Conservation (phyloP, 1,140 invertebrate genomes). For the Bombus sibiricus region DNA sequence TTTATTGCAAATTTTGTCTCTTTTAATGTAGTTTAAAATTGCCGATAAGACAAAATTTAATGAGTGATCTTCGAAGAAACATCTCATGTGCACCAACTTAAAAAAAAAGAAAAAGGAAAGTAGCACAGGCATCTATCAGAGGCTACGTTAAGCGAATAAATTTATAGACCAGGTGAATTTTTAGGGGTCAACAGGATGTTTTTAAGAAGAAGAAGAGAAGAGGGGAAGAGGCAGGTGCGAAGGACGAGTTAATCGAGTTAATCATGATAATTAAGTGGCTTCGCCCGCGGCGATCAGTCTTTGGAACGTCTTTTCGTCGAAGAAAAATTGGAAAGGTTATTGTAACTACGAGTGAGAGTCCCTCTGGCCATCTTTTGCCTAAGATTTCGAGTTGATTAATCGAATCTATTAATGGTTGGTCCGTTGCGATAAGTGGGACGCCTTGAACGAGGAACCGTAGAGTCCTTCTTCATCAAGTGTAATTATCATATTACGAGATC, state of each 20-base stretch:
- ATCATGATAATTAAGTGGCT: slow-evolving; percentile 19
- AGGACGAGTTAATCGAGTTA: slow-evolving; percentile 30
- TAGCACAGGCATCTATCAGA: not conserved
- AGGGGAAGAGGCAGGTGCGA: not conserved
- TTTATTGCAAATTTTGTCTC: not conserved
- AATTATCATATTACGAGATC: slow-evolving; percentile 24
- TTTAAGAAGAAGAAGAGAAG: not conserved
- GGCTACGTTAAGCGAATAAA: not conserved
- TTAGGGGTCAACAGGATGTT: not conserved
- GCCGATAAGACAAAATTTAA: not conserved
- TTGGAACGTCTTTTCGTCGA: not conserved
- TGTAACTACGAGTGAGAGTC: not conserved
- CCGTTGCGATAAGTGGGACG: not conserved
- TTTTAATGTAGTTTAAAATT: not conserved
- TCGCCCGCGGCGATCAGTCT: not conserved
- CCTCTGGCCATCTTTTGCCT: not conserved
- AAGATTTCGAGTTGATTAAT: slow-evolving; percentile 10
- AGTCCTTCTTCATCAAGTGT: not conserved
- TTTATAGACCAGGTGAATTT: not conserved
- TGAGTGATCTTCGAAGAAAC: not conserved
- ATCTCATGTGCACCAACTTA: not conserved
- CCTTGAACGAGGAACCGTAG: too few relatives aligned
- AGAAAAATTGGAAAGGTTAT: slow-evolving; percentile 11
- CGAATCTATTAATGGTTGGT: not conserved
- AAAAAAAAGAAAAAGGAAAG: too few relatives aligned